A percentile compares a stretch with the other conserved stretches of the same genome.
These are phyloP conservation scores for Dasyornis broadbenti DNA, from an alignment of 2,113 vertebrate species.

Conservation along the genomic window DNA sequence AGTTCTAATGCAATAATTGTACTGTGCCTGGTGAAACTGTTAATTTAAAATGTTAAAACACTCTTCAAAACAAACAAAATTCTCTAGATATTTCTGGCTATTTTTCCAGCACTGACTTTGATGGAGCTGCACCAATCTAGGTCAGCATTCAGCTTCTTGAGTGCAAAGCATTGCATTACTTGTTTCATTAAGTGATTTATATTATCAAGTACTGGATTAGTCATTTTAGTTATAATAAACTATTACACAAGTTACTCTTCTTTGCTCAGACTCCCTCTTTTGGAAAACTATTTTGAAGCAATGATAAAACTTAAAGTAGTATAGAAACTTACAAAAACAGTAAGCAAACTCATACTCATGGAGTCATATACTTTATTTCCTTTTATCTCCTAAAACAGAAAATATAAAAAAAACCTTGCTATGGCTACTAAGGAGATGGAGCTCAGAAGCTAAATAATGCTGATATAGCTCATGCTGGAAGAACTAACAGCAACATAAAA, in stretches of 20 bases:
- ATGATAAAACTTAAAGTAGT: neutral
- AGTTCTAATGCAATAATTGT: neutral
- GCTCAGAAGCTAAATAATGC: neutral
- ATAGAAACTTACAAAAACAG: neutral
- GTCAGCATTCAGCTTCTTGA: neutral
- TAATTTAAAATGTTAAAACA: neutral
- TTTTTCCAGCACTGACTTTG: neutral
- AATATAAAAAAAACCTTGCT: neutral
- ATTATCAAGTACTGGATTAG: neutral
- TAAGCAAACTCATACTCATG: neutral
- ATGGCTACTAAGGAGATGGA: neutral
- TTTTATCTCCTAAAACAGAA: neutral
- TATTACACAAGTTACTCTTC: neutral
- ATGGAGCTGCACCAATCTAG: neutral
- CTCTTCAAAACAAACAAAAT: neutral
- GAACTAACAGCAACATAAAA: conserved; percentile 1
- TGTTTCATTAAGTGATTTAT: neutral
- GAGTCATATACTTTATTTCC: neutral
- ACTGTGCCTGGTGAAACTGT: neutral
- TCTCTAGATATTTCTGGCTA: neutral
- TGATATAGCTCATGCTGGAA: neutral
- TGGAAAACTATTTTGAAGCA: neutral
- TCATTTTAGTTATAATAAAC: neutral
- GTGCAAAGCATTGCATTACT: neutral
- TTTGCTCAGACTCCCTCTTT: neutral